phyloP scores from a whole-genome alignment of 2,888 invertebrate genomes.

The Lepidochitona cinerea region DNA sequence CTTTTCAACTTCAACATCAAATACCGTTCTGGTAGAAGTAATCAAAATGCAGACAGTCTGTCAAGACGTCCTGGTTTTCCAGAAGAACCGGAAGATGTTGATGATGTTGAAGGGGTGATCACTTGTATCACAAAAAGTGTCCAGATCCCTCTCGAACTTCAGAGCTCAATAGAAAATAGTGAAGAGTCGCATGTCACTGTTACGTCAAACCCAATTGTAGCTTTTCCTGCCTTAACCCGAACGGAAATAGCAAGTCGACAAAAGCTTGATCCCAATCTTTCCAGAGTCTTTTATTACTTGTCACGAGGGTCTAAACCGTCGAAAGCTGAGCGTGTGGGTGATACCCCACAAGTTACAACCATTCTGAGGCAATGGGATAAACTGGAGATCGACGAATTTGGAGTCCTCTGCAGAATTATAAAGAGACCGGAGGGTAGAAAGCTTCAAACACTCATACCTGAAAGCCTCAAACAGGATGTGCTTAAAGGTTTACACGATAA shows the following conservation, averaged over 20 bases:
- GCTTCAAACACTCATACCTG: background rate
- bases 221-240: too few species aligned
- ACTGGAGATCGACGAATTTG: background rate
- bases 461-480: background rate
- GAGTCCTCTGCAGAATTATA: background rate
- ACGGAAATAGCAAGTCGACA: background rate
- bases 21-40: background rate
- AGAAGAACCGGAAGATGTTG: background rate
- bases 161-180: background rate
- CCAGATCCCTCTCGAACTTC: too few species aligned
- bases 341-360: background rate
- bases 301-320: background rate
- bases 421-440: background rate
- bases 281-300: background rate
- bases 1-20: background rate
- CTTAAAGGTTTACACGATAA: conserved; percentile 5
- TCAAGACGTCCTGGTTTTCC: background rate
- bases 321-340: background rate
- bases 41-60: background rate
- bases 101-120: too few species aligned
- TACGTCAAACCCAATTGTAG: too few species aligned
- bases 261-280: background rate
- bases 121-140: too few species aligned
- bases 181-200: too few species aligned
- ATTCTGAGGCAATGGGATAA: background rate